Evolutionary conservation across 2,797 vertebrate genomes (phyloP).

Genomic region (Acipenser ruthenus): DNA sequence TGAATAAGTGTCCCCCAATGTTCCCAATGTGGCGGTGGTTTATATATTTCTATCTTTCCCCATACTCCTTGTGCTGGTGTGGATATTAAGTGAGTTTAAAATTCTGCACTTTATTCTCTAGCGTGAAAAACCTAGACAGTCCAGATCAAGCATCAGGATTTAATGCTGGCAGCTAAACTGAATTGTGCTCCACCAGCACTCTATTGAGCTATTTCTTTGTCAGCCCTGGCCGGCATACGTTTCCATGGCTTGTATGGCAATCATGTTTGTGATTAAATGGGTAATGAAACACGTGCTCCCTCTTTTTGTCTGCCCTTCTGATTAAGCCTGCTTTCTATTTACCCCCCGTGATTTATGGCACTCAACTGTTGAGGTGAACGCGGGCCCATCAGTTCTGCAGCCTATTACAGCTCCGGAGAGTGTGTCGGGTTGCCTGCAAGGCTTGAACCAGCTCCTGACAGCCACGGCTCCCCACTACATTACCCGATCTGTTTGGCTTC

Average conservation of each 20-base stretch:
- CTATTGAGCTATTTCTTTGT: conserved; percentile 43
- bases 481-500: conserved; percentile 98
- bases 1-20: no score
- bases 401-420: conserved; percentile 69
- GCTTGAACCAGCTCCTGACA: conserved; percentile 77
- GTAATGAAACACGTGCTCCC: conserved; percentile 96
- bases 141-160: conserved; percentile 47
- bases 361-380: conserved; percentile 81
- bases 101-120: conserved; percentile 14
- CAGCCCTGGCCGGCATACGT: conserved; percentile 47
- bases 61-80: no score
- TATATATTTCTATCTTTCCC: no score
- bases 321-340: conserved; percentile 84
- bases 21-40: no score
- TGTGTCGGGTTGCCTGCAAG: conserved; percentile 67
- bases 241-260: conserved; percentile 84
- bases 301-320: conserved; percentile 82
- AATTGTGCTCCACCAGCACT: conserved; percentile 36
- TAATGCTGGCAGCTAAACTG: conserved; percentile 33
- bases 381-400: conserved; percentile 82
- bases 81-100: conserved; percentile 12
- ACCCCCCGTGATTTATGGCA: conserved; percentile 80
- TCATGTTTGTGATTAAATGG: conserved; percentile 98
- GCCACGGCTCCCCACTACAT: conserved; percentile 74
- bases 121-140: conserved; percentile 27